These are phyloP conservation scores for Brachionus paranguensis DNA, from an alignment of 1,140 invertebrate species.

Conservation along the genomic window DNA sequence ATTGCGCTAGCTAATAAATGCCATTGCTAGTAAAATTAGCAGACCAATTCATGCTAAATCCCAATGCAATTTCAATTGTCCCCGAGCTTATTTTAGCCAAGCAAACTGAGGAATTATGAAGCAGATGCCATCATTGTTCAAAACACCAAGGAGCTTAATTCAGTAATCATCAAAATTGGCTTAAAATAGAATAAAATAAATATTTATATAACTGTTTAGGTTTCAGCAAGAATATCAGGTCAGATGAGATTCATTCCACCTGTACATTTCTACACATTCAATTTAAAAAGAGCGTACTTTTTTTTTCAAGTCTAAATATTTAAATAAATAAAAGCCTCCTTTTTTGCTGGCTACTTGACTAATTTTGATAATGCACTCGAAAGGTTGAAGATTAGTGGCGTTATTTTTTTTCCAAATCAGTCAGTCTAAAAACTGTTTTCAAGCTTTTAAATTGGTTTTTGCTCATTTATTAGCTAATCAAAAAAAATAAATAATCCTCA, in stretches of 20 bases:
- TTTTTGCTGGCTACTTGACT: background rate
- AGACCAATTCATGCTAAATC: background rate
- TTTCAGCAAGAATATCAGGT: background rate
- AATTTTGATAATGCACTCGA: background rate
- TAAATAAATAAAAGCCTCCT: background rate
- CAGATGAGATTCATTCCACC: background rate
- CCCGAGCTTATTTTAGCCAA: background rate
- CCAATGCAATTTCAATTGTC: background rate
- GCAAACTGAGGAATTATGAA: background rate
- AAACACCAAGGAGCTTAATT: background rate
- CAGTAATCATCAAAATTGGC: background rate
- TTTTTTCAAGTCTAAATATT: background rate
- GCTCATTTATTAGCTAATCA: background rate
- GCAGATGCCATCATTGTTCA: background rate
- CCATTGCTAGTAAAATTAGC: background rate
- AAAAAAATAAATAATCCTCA: background rate
- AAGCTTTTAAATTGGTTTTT: background rate
- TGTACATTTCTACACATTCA: background rate
- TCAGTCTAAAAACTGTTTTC: background rate
- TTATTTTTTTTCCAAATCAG: background rate
- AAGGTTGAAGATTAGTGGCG: background rate
- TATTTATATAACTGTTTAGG: background rate
- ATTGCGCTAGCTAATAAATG: background rate
- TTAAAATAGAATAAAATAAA: background rate
- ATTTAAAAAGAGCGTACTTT: background rate